These are phyloP conservation scores for Melanostoma mellinum DNA, from an alignment of 2,888 invertebrate species.

Conservation along the genomic window DNA sequence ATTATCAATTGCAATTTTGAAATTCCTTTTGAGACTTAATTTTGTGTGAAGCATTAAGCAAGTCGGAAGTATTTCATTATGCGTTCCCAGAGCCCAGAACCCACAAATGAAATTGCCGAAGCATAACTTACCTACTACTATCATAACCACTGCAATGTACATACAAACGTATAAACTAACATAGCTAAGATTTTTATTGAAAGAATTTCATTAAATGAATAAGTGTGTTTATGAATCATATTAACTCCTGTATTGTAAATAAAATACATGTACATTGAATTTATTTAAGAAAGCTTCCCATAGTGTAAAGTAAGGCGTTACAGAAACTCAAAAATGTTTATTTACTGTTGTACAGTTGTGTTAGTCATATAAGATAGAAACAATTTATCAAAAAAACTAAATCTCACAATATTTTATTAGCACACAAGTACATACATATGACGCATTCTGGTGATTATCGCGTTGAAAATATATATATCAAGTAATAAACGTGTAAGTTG, in stretches of 20 bases:
- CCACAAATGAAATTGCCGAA: conserved; percentile 73
- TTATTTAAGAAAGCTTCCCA: conserved; percentile 22
- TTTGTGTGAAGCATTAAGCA: conserved; percentile 4
- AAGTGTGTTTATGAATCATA: conserved; percentile 9
- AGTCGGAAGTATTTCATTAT: conserved; percentile 73
- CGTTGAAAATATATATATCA: conserved; percentile 31
- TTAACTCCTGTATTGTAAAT: conserved; percentile 29
- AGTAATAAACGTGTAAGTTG: conserved; percentile 42
- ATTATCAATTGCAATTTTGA: not conserved
- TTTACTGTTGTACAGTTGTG: conserved; percentile 58
- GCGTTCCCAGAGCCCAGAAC: conserved; percentile 76
- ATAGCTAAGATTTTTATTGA: too few species aligned
- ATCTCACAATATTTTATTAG: conserved; percentile 31
- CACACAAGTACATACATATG: conserved; percentile 42
- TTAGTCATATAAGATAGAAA: conserved; percentile 13
- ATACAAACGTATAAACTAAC: too few species aligned
- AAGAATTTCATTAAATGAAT: not conserved
- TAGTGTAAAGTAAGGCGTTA: conserved; percentile 24
- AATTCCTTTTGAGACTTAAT: conserved; percentile 74
- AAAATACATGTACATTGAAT: conserved; percentile 4
- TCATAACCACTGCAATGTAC: too few species aligned
- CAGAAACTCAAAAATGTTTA: conserved; percentile 44
- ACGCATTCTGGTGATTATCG: conserved; percentile 29
- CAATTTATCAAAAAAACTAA: not conserved
- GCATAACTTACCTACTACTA: too few species aligned